A percentile compares a stretch with the other conserved stretches of the same genome.
Conservation (phyloP, 2,888 invertebrate species). For the Terebella lapidaria region DNA sequence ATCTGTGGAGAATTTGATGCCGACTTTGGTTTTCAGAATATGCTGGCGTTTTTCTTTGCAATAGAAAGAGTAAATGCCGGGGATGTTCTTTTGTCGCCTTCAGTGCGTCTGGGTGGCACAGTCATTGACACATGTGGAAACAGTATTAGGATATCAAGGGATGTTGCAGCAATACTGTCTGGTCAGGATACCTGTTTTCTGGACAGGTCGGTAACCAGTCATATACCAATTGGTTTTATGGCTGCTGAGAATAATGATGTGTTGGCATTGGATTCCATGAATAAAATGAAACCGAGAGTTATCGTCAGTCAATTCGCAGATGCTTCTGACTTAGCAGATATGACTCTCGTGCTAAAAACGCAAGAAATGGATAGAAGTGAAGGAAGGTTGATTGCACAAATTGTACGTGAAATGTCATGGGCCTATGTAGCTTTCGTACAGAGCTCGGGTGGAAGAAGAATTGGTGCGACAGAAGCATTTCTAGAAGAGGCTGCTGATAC, state of each 20-base stretch:
- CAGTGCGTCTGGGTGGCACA: constrained; percentile 40
- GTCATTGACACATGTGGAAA: constrained; percentile 51
- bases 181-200: constrained; percentile 33
- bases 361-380: constrained; percentile 39
- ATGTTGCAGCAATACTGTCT: constrained; percentile 48
- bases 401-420: constrained; percentile 42
- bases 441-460: constrained; percentile 41
- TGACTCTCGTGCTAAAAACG: constrained; percentile 39
- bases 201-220: background rate
- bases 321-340: constrained; percentile 32
- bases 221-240: background rate
- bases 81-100: constrained; percentile 27
- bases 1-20: constrained; percentile 49
- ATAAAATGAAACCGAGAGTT: background rate
- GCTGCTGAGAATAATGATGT: background rate
- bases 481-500: background rate
- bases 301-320: constrained; percentile 47
- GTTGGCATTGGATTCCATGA: background rate
- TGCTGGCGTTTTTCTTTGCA: constrained; percentile 54
- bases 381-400: constrained; percentile 32
- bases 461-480: constrained; percentile 38
- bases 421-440: constrained; percentile 46
- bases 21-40: constrained; percentile 43
- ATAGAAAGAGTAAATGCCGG: constrained; percentile 47
- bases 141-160: constrained; percentile 43